Evolutionary conservation across 2,888 invertebrate species (phyloP), one percentile per base, ranked within the genome.

Genomic region (Cephus pygmeus): DNA sequence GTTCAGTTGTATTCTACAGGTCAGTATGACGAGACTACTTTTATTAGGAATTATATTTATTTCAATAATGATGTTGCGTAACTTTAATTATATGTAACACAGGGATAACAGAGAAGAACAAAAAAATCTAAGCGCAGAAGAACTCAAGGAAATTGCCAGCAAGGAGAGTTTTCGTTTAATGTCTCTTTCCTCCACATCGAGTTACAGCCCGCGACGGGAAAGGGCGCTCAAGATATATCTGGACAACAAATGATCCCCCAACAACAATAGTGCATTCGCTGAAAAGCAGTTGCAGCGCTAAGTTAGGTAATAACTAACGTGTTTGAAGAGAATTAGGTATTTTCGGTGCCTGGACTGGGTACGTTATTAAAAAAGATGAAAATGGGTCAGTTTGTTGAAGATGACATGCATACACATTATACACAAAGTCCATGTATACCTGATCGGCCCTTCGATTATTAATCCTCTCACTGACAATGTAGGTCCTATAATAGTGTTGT

Each of bases 221-320:
- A 93, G 93, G 85, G 95, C 95, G 40, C 92, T 96, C 76, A 96
- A 95, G 92, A 96, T 96, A 85, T 95, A 95, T 90, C 91, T 95
- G 84, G 95, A 95, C 86, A 91, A 92, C 75, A 87, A 88, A 89
- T 89, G 89, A 90, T 89, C 83, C 79, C 79, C 75, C 56, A 79
- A 79, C 75, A 77, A 79, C 76, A 77, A 81, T 68, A 40, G 71
- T 69, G 69, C 36, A 76, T 81, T 78, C 75, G 80, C 77, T 81
- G 77, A 81, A 71, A 82, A 82, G 77, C 77, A 80, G 76, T 77
- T 77, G 74, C 74, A 77, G 73, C 76, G 73, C 23, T 79, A 73
- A 76, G 34, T 76, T 79, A 76, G 79, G 71, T 77, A 76, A 56
- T 73, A 73, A 79, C 74, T 73, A 76, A 79, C 76, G 73, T 74